These are phyloP conservation scores for Sparidentex hasta DNA, from an alignment of 2,797 vertebrate species.

Conservation along the genomic window DNA sequence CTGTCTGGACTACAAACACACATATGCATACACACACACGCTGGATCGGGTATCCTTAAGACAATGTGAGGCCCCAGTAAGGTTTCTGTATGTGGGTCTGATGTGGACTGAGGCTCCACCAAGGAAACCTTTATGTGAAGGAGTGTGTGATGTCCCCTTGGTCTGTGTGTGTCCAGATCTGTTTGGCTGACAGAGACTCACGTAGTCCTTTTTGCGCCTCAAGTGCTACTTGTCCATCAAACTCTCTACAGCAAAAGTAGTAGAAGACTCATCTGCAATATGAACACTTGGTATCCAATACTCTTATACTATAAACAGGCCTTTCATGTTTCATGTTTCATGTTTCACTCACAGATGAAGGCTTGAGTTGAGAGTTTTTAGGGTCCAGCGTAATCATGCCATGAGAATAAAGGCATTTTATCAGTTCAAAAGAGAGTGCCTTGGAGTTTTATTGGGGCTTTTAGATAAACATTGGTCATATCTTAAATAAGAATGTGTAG, in stretches of 20 bases:
- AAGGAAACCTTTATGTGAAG: conserved; percentile 30
- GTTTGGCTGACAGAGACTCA: conserved; percentile 34
- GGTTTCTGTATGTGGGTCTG: conserved; percentile 47
- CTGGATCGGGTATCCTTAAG: conserved; percentile 70
- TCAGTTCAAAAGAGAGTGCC: too few species aligned
- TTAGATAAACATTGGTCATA: not conserved
- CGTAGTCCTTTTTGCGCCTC: conserved; percentile 48
- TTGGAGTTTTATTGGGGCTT: too few species aligned
- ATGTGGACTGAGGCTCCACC: conserved; percentile 40
- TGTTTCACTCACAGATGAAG: too few species aligned
- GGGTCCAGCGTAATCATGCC: too few species aligned
- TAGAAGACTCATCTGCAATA: not conserved
- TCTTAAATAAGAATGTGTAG: not conserved
- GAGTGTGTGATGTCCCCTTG: conserved; percentile 28
- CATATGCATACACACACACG: conserved; percentile 32
- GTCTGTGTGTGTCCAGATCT: conserved; percentile 14
- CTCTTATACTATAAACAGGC: too few species aligned
- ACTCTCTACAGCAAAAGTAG: not conserved
- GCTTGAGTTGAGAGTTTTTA: too few species aligned
- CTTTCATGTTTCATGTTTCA: too few species aligned
- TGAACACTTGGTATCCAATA: too few species aligned
- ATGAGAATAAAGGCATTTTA: too few species aligned
- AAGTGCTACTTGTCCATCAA: conserved; percentile 52
- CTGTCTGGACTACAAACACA: conserved; percentile 45
- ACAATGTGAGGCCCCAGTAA: conserved; percentile 64